phyloP scores from a whole-genome alignment of 2,113 vertebrate genomes.

The Passer montanus region DNA sequence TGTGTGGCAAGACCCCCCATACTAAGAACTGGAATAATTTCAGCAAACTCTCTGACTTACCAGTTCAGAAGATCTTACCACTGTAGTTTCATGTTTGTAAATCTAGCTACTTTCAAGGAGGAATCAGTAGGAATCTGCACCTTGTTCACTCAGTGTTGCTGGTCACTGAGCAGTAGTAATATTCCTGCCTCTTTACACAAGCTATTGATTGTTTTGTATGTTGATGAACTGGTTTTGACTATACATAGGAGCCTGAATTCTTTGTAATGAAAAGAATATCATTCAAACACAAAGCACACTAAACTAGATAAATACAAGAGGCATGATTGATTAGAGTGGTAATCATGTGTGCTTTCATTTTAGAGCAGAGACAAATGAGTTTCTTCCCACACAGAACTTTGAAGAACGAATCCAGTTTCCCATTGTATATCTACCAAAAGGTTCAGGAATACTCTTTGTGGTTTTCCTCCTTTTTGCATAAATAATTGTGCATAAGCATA shows the following conservation, averaged over 20 bases:
- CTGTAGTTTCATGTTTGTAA: neutral
- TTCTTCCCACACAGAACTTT: slow-evolving; percentile 33
- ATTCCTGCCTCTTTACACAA: neutral
- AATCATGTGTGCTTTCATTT: slow-evolving; percentile 41
- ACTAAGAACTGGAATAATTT: neutral
- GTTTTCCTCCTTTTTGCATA: neutral
- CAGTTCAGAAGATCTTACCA: neutral
- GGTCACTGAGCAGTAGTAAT: neutral
- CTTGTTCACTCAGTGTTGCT: neutral
- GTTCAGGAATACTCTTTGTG: neutral
- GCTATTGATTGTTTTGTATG: neutral
- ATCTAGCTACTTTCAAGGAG: neutral
- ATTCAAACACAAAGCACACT: neutral
- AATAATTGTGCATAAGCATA: neutral
- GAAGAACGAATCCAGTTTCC: slow-evolving; percentile 36
- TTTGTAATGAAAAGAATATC: neutral
- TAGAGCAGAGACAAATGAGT: slow-evolving; percentile 63
- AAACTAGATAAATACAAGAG: slow-evolving; percentile 19
- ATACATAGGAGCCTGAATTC: neutral
- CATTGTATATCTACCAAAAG: slow-evolving; percentile 36
- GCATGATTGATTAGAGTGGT: slow-evolving; percentile 35
- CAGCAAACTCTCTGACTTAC: neutral
- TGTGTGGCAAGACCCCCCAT: neutral
- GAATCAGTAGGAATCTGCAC: neutral
- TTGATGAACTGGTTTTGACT: slow-evolving; percentile 6